A percentile compares a stretch with the other conserved stretches of the same genome.
phyloP scores from a whole-genome alignment of 2,113 vertebrate genomes.

The Labrus mixtus region DNA sequence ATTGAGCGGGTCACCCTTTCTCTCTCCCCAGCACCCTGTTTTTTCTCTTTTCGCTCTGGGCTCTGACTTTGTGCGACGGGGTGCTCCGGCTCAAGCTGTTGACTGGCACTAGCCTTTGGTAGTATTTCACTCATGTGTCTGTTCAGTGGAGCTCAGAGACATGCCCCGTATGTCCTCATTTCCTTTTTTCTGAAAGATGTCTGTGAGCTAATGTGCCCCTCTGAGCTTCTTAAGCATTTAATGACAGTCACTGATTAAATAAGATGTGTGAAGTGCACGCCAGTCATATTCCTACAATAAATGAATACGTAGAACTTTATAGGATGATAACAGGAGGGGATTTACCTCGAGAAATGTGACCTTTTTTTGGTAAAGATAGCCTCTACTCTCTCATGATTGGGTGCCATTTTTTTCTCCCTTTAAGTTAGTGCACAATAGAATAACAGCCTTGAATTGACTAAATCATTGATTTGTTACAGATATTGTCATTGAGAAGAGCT shows the following conservation, averaged over 20 bases:
- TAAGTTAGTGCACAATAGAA: too few relatives aligned
- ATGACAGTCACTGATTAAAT: constrained; percentile 60
- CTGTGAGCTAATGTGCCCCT: constrained; percentile 44
- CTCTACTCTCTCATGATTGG: too few relatives aligned
- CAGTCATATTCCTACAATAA: constrained; percentile 10
- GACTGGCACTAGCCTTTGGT: constrained; percentile 35
- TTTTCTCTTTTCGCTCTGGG: constrained; percentile 21
- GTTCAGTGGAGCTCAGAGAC: constrained; percentile 33
- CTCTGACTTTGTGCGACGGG: constrained; percentile 55
- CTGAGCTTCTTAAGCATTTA: constrained; percentile 56
- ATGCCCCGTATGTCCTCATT: constrained; percentile 59
- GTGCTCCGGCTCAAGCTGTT: constrained; percentile 29
- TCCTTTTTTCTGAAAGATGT: constrained; percentile 41
- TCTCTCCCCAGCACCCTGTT: constrained; percentile 15
- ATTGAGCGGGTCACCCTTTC: constrained; percentile 62
- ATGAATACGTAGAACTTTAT: background rate
- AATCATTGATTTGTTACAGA: too few relatives aligned
- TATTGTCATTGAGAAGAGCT: too few relatives aligned
- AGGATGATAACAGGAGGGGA: background rate
- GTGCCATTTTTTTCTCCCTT: too few relatives aligned
- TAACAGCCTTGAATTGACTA: too few relatives aligned
- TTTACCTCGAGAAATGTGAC: background rate
- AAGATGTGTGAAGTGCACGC: constrained; percentile 46
- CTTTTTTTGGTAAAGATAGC: too few relatives aligned
- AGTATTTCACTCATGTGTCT: constrained; percentile 44